A percentile compares a stretch with the other conserved stretches of the same genome.
Evolutionary conservation across 2,113 vertebrate species (phyloP).

Genomic region (Polypterus senegalus): DNA sequence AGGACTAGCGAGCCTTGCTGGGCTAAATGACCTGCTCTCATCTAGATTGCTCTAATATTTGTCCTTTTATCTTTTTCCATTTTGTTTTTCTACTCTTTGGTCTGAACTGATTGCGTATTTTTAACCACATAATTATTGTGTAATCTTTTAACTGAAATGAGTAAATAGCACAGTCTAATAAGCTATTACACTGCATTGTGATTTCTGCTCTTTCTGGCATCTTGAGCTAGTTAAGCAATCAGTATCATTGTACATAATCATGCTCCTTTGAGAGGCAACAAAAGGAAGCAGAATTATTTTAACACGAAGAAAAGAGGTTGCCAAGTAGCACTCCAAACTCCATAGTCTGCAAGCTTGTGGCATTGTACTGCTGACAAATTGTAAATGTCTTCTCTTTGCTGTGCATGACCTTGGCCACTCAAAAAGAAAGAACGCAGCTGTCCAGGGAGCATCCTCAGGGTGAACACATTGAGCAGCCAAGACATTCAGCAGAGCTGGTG

Average conservation of each 20-base stretch:
- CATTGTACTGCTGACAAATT: conserved; percentile 57
- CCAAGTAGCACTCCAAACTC: conserved; percentile 18
- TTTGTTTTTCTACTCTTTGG: too few species aligned
- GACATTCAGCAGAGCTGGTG: conserved; percentile 34
- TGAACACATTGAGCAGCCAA: conserved; percentile 24
- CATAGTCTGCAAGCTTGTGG: conserved; percentile 29
- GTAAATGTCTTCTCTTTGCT: conserved; percentile 50
- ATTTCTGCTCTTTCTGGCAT: too few species aligned
- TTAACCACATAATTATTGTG: too few species aligned
- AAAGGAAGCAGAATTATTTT: conserved; percentile 7
- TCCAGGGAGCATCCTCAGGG: conserved; percentile 31
- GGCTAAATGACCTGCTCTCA: too few species aligned
- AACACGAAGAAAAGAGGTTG: conserved; percentile 28
- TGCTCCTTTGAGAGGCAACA: not conserved
- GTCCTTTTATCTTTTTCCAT: too few species aligned
- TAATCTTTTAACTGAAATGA: too few species aligned
- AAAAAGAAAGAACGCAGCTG: conserved; percentile 55
- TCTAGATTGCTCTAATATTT: too few species aligned
- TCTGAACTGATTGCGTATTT: too few species aligned
- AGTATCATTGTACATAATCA: not conserved
- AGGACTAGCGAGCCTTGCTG: too few species aligned
- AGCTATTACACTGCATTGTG: too few species aligned
- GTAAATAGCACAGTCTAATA: too few species aligned
- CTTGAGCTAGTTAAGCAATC: not conserved
- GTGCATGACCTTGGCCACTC: conserved; percentile 62